Conservation (phyloP, 35 echinoderm and acorn worm species). For the Chiridota heheva region DNA sequence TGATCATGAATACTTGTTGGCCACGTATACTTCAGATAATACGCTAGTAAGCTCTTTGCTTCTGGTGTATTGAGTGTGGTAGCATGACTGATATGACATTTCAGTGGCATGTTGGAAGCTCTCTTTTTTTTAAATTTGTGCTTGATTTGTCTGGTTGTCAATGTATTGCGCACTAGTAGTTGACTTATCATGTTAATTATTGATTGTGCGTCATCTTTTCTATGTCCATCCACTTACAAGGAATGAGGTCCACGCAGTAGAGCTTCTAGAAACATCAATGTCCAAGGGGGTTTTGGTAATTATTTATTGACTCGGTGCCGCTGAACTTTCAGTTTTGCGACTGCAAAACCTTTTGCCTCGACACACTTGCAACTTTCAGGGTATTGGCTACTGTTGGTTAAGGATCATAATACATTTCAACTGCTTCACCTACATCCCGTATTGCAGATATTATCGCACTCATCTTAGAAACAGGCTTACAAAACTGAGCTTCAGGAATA, state of each 20-base stretch:
- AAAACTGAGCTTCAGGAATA: background rate
- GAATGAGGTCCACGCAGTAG: background rate
- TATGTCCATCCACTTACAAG: background rate
- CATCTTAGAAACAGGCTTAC: constrained; percentile 7
- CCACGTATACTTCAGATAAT: constrained; percentile 29
- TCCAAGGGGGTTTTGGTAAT: background rate
- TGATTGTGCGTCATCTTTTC: constrained; percentile 3
- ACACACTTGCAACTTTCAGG: background rate
- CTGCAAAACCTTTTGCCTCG: background rate
- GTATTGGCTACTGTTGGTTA: constrained; percentile 1
- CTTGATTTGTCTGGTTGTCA: background rate
- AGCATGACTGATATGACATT: constrained; percentile 10
- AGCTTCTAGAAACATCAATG: background rate
- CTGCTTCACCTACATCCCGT: background rate
- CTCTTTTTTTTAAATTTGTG: background rate
- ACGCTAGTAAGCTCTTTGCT: constrained; percentile 19
- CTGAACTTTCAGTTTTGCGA: background rate
- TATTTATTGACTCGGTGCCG: background rate
- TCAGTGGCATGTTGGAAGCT: constrained; percentile 10
- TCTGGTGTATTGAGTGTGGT: constrained; percentile 17
- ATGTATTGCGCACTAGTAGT: constrained; percentile 9
- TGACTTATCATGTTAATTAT: background rate
- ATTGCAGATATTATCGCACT: background rate
- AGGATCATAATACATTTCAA: background rate
- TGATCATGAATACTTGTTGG: constrained; percentile 10